Conservation (phyloP, 2,888 invertebrate genomes). For the Erebia aethiops region DNA sequence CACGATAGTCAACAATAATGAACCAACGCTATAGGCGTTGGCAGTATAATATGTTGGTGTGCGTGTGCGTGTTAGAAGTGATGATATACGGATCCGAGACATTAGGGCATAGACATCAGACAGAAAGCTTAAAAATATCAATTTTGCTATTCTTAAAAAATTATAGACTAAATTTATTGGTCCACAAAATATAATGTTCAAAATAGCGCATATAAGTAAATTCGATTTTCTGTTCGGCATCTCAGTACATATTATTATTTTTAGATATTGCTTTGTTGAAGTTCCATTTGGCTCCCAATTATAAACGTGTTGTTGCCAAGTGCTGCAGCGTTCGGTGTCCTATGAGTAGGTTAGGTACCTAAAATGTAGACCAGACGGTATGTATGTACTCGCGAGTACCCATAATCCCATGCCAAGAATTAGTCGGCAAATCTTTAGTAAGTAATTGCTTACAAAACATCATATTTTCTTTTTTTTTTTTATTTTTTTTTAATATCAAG, state of each 20-base stretch:
- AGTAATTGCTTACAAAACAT: neutral
- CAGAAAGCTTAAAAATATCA: too few species aligned
- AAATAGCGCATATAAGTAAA: neutral
- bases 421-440: neutral
- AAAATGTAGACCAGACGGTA: conserved; percentile 11
- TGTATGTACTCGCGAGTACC: conserved; percentile 7
- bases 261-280: conserved; percentile 1
- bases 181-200: too few species aligned
- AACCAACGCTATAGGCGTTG: too few species aligned
- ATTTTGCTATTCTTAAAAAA: neutral
- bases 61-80: too few species aligned
- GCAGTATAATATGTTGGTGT: too few species aligned
- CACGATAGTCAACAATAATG: too few species aligned
- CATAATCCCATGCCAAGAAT: conserved; percentile 21
- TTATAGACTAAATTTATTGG: neutral
- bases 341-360: conserved; percentile 17
- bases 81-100: too few species aligned
- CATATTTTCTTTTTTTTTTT: too few species aligned
- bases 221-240: neutral
- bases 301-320: conserved; percentile 29
- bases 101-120: too few species aligned
- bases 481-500: too few species aligned
- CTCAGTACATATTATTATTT: neutral
- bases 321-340: conserved; percentile 19
- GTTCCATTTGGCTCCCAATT: conserved; percentile 31